Conservation (phyloP, 2,888 invertebrate genomes). For the Oligia strigilis region DNA sequence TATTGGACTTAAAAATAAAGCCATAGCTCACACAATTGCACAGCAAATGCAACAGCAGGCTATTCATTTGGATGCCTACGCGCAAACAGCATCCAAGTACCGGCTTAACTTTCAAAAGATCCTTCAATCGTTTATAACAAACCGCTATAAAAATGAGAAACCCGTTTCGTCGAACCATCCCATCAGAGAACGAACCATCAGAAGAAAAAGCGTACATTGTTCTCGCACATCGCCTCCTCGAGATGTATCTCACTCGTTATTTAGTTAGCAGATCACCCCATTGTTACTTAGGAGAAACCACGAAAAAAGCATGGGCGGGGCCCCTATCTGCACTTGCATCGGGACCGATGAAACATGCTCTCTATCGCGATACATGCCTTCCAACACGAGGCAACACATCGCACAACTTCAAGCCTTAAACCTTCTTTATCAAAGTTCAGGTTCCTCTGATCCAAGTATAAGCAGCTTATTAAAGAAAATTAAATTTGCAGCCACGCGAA, state of each 20-base stretch:
- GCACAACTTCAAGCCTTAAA: slow-evolving; percentile 66
- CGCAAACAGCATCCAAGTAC: slow-evolving; percentile 9
- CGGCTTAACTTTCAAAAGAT: slow-evolving; percentile 27
- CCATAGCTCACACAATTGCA: slow-evolving; percentile 1
- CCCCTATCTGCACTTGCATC: slow-evolving; percentile 84
- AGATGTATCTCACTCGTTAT: slow-evolving; percentile 87
- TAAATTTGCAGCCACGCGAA: slow-evolving; percentile 89
- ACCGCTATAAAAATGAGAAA: slow-evolving; percentile 68
- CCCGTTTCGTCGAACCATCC: slow-evolving; percentile 66
- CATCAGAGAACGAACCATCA: slow-evolving; percentile 69
- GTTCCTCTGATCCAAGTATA: slow-evolving; percentile 61
- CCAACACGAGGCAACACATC: slow-evolving; percentile 75
- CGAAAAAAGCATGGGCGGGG: slow-evolving; percentile 90
- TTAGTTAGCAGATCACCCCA: slow-evolving; percentile 90
- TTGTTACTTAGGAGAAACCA: slow-evolving; percentile 88
- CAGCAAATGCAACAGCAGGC: background rate
- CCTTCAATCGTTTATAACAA: slow-evolving; percentile 66
- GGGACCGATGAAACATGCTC: slow-evolving; percentile 87
- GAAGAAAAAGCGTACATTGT: slow-evolving; percentile 78
- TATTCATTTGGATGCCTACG: slow-evolving; percentile 18
- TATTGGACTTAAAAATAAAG: background rate
- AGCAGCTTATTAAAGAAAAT: slow-evolving; percentile 89
- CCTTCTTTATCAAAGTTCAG: slow-evolving; percentile 65
- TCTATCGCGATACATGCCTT: slow-evolving; percentile 88
- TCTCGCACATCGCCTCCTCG: slow-evolving; percentile 79